phyloP scores from a whole-genome alignment of 2,113 vertebrate genomes.

The Pituophis catenifer region DNA sequence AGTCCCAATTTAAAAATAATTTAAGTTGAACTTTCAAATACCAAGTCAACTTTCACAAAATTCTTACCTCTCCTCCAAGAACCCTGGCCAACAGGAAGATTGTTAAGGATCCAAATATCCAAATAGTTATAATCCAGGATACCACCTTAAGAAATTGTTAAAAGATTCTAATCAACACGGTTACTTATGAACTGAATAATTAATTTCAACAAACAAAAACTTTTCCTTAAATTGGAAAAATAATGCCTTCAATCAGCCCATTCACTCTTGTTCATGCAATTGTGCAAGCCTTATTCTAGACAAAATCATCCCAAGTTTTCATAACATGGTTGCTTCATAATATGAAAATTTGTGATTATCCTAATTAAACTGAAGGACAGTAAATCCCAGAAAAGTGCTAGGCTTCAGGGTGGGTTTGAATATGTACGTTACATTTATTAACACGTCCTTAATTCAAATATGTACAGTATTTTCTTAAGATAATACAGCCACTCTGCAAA shows the following conservation, averaged over 20 bases:
- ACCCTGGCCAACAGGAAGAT: conserved; percentile 96
- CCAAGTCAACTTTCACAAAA: background rate
- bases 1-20: background rate
- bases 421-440: background rate
- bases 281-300: background rate
- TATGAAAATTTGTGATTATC: background rate
- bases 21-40: background rate
- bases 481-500: background rate
- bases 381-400: background rate
- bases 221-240: background rate
- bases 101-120: conserved; percentile 97
- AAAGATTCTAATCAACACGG: background rate
- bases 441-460: background rate
- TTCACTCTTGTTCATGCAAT: background rate
- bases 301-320: background rate
- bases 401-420: background rate
- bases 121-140: conserved; percentile 99
- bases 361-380: background rate
- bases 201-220: background rate
- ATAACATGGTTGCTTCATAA: background rate
- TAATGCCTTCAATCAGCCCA: background rate
- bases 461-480: background rate
- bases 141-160: conserved; percentile 80
- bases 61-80: conserved; percentile 95
- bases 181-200: background rate